These are phyloP conservation scores for Periophthalmus magnuspinnatus DNA, from an alignment of 2,797 vertebrate species.

Conservation along the genomic window DNA sequence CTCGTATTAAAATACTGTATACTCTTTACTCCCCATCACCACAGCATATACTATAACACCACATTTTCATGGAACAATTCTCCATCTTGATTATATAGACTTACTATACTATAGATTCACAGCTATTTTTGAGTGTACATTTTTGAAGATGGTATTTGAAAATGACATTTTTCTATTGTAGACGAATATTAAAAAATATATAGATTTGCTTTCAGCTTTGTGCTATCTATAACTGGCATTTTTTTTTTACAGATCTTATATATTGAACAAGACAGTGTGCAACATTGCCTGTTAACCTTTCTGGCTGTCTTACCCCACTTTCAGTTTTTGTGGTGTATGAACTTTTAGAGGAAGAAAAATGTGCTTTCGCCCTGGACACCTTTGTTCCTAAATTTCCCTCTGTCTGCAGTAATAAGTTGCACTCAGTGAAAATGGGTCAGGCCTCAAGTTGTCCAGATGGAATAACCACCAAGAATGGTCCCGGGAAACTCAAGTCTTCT, in stretches of 20 bases:
- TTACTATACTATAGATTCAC: too few relatives aligned
- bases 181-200: neutral
- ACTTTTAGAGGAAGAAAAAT: slow-evolving; percentile 22
- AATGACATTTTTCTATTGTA: neutral
- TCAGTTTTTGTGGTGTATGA: slow-evolving; percentile 5
- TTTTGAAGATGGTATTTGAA: neutral
- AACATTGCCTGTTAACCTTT: slow-evolving; percentile 1
- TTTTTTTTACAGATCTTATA: neutral
- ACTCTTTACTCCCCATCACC: too few relatives aligned
- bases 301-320: neutral
- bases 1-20: too few relatives aligned
- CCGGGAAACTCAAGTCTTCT: slow-evolving; percentile 24
- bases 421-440: slow-evolving; percentile 46
- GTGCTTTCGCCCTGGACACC: slow-evolving; percentile 12
- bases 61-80: too few relatives aligned
- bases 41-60: too few relatives aligned
- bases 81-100: too few relatives aligned
- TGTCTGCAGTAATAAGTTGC: slow-evolving; percentile 25
- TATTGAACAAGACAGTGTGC: neutral
- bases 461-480: slow-evolving; percentile 36
- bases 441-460: slow-evolving; percentile 26
- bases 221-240: neutral
- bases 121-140: too few relatives aligned
- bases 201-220: neutral
- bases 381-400: slow-evolving; percentile 34